Conservation (phyloP, 2,797 vertebrate species). For the Nyctibius grandis region DNA sequence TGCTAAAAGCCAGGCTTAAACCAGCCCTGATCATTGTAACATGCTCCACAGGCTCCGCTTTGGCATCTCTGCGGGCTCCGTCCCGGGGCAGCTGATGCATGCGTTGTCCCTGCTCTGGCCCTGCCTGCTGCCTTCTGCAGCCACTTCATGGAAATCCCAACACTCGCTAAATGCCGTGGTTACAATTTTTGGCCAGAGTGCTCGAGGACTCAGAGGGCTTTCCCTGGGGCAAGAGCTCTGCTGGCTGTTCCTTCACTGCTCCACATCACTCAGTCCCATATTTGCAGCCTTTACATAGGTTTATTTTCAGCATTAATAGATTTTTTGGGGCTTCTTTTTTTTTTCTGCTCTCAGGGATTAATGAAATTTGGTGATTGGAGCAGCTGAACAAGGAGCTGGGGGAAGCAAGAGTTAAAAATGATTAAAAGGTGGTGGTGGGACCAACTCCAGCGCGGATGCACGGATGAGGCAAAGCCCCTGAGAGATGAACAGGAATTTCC, state of each 20-base stretch:
- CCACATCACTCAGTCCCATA: not conserved
- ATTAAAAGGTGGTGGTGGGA: not conserved
- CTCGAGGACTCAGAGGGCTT: not conserved
- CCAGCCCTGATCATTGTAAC: not conserved
- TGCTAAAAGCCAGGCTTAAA: not conserved
- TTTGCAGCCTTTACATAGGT: not conserved
- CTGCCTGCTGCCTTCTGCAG: not conserved
- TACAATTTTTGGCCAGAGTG: not conserved
- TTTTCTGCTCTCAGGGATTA: not conserved
- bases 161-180: rapidly evolving
- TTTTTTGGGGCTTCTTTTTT: not conserved
- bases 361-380: not conserved
- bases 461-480: not conserved
- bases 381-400: not conserved
- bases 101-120: not conserved
- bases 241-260: not conserved
- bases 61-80: not conserved
- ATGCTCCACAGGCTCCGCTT: rapidly evolving
- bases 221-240: not conserved
- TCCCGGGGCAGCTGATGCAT: not conserved
- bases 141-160: rapidly evolving
- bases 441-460: not conserved
- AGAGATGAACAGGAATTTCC: conserved; percentile 32
- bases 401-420: not conserved
- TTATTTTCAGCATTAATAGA: not conserved